phyloP scores from a whole-genome alignment of 2,797 vertebrate genomes.

The Pygocentrus nattereri region DNA sequence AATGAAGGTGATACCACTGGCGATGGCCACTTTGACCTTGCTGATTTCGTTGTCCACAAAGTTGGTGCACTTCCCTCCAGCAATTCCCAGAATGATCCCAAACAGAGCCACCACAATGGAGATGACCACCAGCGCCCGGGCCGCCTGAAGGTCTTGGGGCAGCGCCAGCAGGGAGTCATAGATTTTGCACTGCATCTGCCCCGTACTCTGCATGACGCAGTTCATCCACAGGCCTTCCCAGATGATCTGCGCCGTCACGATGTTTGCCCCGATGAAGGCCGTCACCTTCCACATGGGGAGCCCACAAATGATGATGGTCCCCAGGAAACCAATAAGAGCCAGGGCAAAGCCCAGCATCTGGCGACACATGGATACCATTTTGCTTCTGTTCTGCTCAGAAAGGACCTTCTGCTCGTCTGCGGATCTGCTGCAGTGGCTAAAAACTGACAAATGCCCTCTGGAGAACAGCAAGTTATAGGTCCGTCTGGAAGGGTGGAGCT shows the following conservation, averaged over 20 bases:
- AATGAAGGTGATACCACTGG: constrained; percentile 83
- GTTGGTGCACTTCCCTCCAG: constrained; percentile 93
- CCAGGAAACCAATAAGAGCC: constrained; percentile 87
- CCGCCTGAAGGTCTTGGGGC: constrained; percentile 90
- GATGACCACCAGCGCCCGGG: constrained; percentile 86
- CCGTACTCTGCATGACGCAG: constrained; percentile 94
- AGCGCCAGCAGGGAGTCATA: constrained; percentile 91
- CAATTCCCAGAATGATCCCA: constrained; percentile 80
- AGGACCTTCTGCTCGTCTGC: constrained; percentile 9
- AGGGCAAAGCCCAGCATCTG: constrained; percentile 90
- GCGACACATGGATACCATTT: constrained; percentile 92
- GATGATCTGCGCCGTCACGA: constrained; percentile 90
- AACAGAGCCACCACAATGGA: constrained; percentile 79
- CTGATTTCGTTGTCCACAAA: constrained; percentile 80
- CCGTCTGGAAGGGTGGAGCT: constrained; percentile 68
- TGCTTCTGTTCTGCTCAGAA: constrained; percentile 5
- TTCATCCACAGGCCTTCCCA: constrained; percentile 98
- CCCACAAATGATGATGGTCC: constrained; percentile 83
- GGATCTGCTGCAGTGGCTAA: background rate
- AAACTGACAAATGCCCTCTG: too few species aligned
- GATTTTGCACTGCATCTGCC: constrained; percentile 97
- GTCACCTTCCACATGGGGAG: constrained; percentile 95
- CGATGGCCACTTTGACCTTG: constrained; percentile 87
- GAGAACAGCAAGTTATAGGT: constrained; percentile 69
- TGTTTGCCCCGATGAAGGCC: constrained; percentile 93